Base-by-base conservation (phyloP, 2,888 invertebrate species). In the Rhyacophila evoluta region DNA sequence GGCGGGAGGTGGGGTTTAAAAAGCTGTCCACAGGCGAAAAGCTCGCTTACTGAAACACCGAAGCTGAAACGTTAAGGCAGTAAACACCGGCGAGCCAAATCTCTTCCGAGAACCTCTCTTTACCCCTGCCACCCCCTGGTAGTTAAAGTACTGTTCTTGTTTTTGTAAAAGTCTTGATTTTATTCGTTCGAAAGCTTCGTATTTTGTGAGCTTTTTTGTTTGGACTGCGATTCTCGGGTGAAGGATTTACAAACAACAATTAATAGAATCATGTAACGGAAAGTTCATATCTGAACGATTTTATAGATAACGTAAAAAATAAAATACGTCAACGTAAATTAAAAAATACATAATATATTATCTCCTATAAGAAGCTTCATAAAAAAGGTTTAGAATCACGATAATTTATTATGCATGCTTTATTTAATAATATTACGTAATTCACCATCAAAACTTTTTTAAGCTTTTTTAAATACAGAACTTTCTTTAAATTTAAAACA, bases 1-100 rank as follows among this genome's bases (percentile, higher is more conserved):
- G 19, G 55, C 1, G 19, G 55, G 55, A 33, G 2, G 25, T 19
- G 55, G n/a, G n/a, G n/a, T n/a, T n/a, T n/a, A 10, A 55, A 55
- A 55, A 55, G 25, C 55, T 55, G 55, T 55, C 55, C 55, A 55
- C 55, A 10, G 55, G 55, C 55, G 19, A 55, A 55, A 55, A 55
- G 25, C 55, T 55, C 55, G 25, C 55, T 55, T 55, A 55, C 55
- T 55, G 25, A 19, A 55, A 55, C 25, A 25, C 55, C 55, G 19
- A 55, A 55, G 55, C 55, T 55, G 55, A 55, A 55, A 55, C 55
- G 55, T 25, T 55, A 55, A 55, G 25, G 55, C 25, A 55, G 55
- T 55, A 55, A 55, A 55, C 55, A 55, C 55, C 55, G 55, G 55
- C 55, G 25, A 55, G 25, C 55, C 55, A 55, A 55, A 55, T 55